Evolutionary conservation across 2,113 vertebrate genomes (phyloP).

Genomic region (Cephalopterus ornatus): DNA sequence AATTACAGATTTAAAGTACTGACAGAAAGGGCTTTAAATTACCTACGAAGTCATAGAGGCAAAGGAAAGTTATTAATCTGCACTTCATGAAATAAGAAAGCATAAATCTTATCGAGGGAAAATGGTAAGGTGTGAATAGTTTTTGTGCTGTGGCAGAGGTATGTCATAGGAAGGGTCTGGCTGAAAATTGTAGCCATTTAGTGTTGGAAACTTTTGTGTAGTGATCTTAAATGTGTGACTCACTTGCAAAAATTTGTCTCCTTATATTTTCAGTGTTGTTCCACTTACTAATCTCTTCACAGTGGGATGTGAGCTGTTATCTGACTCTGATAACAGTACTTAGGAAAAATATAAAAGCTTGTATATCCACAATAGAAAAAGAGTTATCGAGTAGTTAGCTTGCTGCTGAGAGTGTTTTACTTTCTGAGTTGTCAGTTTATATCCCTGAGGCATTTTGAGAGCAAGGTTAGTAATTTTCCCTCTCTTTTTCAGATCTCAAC

Average conservation of each 20-base stretch:
- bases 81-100: not conserved
- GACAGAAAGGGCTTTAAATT: not conserved
- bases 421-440: not conserved
- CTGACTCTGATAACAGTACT: not conserved
- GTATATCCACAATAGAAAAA: not conserved
- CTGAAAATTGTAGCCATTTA: not conserved
- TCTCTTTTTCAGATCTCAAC: constrained; percentile 83
- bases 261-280: not conserved
- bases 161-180: not conserved
- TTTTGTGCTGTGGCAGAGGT: not conserved
- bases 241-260: not conserved
- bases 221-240: not conserved
- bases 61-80: not conserved
- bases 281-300: not conserved
- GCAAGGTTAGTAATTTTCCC: not conserved
- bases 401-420: not conserved
- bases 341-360: not conserved
- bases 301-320: not conserved
- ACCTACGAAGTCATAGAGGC: not conserved
- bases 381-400: not conserved
- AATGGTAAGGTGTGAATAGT: not conserved
- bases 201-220: not conserved
- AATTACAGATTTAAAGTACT: not conserved
- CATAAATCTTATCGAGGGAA: not conserved
- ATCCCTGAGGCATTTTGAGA: not conserved